Evolutionary conservation across 92 coral and sea anemone species (phyloP).

Genomic region (Meandrina meandrites): DNA sequence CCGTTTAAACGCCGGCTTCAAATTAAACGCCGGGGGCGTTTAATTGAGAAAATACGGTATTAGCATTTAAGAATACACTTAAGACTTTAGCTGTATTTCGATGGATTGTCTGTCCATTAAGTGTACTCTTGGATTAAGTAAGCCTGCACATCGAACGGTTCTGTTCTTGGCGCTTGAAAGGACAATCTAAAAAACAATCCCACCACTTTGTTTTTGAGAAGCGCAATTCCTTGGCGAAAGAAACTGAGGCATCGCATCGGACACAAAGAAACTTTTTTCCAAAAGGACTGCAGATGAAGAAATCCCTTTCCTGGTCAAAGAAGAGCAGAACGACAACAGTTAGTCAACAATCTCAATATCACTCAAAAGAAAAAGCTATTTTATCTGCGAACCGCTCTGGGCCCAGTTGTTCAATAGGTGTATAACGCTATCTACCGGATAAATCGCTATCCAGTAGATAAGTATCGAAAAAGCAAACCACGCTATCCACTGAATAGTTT

Average conservation of each 20-base stretch:
- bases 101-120: background rate
- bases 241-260: background rate
- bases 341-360: background rate
- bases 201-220: background rate
- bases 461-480: no score
- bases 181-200: background rate
- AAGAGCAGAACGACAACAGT: no score
- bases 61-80: background rate
- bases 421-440: no score
- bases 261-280: background rate
- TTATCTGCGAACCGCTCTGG: no score
- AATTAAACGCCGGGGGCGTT: no score
- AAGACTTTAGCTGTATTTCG: background rate
- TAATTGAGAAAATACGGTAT: no score
- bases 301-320: background rate
- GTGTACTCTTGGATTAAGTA: slow-evolving; percentile 1
- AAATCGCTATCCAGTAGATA: no score
- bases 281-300: background rate
- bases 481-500: no score
- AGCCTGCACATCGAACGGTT: background rate
- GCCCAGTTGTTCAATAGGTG: no score
- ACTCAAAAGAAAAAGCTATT: no score
- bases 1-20: no score
- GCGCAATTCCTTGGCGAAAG: background rate
- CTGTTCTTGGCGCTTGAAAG: background rate